Evolutionary conservation across 2,888 invertebrate species (phyloP).

Genomic region (Eupithecia abbreviata): DNA sequence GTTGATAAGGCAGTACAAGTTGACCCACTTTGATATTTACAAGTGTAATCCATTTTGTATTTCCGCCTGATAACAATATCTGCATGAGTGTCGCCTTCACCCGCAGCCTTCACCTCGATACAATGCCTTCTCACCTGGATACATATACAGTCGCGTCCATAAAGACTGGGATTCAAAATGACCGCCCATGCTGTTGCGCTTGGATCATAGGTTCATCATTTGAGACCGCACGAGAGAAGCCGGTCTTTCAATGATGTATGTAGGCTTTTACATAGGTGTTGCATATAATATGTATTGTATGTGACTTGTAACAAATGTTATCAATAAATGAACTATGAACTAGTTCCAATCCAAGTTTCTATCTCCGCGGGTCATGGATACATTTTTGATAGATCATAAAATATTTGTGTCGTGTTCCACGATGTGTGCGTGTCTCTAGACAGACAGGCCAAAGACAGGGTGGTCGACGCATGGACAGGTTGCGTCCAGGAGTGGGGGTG

Average conservation of each 20-base stretch:
- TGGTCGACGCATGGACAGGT: no score
- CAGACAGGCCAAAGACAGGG: no score
- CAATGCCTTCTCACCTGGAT: neutral
- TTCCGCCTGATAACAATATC: neutral
- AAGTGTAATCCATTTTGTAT: constrained; percentile 8
- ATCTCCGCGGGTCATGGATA: no score
- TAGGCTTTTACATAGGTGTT: no score
- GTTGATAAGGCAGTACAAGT: neutral
- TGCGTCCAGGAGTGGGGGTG: no score
- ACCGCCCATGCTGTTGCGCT: neutral
- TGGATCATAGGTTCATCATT: no score
- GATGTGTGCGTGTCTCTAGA: neutral
- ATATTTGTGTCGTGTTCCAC: neutral
- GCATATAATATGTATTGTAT: no score
- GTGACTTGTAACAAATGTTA: no score
- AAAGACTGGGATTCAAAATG: neutral
- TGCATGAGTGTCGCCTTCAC: neutral
- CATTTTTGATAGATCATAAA: neutral
- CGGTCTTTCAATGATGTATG: neutral
- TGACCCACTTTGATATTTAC: neutral
- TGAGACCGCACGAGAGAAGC: neutral
- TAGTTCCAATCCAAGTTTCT: no score
- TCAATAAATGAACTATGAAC: no score
- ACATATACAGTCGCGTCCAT: neutral
- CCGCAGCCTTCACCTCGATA: neutral